These are phyloP conservation scores for Bolborhynchus lineola DNA, from an alignment of 2,113 vertebrate genomes.

Conservation along the genomic window DNA sequence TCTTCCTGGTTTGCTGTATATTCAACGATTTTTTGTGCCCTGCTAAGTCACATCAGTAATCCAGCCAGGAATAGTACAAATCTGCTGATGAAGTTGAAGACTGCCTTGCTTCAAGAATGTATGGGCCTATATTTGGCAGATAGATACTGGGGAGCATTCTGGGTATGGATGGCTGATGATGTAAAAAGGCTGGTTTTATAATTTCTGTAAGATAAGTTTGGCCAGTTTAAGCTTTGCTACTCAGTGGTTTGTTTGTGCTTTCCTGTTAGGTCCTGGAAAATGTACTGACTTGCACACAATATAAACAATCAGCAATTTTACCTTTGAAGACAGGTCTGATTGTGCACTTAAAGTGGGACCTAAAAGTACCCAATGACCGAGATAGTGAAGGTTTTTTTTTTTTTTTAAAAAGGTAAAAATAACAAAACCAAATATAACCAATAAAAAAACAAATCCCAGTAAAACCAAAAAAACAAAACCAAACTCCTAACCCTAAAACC, in stretches of 20 bases:
- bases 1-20: background rate
- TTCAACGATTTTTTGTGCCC: background rate
- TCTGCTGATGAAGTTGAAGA: background rate
- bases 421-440: background rate
- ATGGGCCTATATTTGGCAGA: background rate
- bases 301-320: background rate
- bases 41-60: background rate
- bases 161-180: background rate
- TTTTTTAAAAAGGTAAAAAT: background rate
- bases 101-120: accelerated
- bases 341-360: background rate
- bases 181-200: background rate
- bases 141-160: background rate
- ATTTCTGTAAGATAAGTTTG: background rate
- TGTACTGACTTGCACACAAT: background rate
- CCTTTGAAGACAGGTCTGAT: background rate
- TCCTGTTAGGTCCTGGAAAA: background rate
- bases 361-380: background rate
- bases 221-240: background rate
- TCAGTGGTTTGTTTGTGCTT: background rate
- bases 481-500: background rate
- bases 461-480: background rate
- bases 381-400: background rate
- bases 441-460: background rate
- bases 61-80: background rate